A percentile compares a stretch with the other conserved stretches of the same genome.
phyloP scores from a whole-genome alignment of 2,888 invertebrate species.

The Clistopyga incitator region DNA sequence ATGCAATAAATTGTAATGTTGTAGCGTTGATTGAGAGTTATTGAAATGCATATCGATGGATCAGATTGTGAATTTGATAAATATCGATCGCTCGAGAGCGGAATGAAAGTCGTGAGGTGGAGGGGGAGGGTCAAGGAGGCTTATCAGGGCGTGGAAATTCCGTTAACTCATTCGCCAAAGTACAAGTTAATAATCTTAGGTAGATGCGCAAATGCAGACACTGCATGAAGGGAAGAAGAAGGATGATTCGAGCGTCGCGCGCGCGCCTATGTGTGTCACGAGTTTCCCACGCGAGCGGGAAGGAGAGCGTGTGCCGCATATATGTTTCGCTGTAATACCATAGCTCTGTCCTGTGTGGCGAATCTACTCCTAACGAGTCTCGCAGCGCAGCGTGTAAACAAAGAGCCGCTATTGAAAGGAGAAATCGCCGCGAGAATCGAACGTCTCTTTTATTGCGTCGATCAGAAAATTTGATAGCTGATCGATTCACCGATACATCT shows the following conservation, averaged over 20 bases:
- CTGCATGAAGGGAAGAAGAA: constrained; percentile 42
- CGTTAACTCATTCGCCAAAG: constrained; percentile 16
- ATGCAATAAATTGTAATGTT: neutral
- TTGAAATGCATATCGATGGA: neutral
- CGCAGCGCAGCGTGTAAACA: constrained; percentile 5
- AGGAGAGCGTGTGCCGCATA: constrained; percentile 57
- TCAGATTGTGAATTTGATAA: too few species aligned
- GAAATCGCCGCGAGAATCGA: neutral
- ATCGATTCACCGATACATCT: neutral
- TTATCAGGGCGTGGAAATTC: constrained; percentile 21
- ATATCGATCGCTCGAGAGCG: neutral
- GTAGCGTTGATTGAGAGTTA: neutral
- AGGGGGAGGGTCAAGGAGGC: neutral
- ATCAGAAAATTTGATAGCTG: neutral
- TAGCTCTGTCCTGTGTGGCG: neutral
- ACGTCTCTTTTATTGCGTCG: neutral
- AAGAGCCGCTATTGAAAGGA: constrained; percentile 1
- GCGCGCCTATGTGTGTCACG: constrained; percentile 67
- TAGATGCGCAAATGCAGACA: constrained; percentile 8
- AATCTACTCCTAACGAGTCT: neutral
- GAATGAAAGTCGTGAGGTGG: neutral
- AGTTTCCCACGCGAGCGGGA: constrained; percentile 68
- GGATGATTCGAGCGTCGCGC: constrained; percentile 49
- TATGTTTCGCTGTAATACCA: constrained; percentile 27
- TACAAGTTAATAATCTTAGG: neutral